These are phyloP conservation scores for Portevinia maculata DNA, from an alignment of 2,888 invertebrate genomes.

Conservation along the genomic window DNA sequence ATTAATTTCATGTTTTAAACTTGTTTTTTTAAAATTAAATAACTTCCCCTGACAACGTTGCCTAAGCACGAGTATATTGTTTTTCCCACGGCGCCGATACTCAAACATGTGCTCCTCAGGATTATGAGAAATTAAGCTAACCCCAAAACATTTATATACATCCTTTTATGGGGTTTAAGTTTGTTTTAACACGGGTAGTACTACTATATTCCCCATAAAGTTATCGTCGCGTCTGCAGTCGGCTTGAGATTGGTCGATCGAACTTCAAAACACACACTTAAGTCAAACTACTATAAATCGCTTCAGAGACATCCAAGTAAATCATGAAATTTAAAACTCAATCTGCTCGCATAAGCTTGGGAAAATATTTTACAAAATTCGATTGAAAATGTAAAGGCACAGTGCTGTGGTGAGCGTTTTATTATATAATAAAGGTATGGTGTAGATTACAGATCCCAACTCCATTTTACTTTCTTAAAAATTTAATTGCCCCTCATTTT, in stretches of 20 bases:
- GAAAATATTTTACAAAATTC: too few species aligned
- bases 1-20: too few species aligned
- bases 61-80: neutral
- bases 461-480: slow-evolving; percentile 45
- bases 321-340: slow-evolving; percentile 16
- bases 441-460: neutral
- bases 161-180: slow-evolving; percentile 12
- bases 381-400: too few species aligned
- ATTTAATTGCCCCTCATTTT: slow-evolving; percentile 76
- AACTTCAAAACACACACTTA: slow-evolving; percentile 7
- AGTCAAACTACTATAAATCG: slow-evolving; percentile 2
- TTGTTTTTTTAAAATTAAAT: too few species aligned
- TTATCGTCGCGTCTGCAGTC: slow-evolving; percentile 7
- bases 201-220: neutral
- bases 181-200: slow-evolving; percentile 13
- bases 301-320: neutral
- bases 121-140: slow-evolving; percentile 18
- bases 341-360: too few species aligned
- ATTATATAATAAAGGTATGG: neutral
- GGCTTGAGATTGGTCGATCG: slow-evolving; percentile 9
- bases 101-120: slow-evolving; percentile 1
- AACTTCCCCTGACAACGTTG: too few species aligned
- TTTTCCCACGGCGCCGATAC: neutral
- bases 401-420: neutral
- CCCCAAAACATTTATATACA: slow-evolving; percentile 16